Evolutionary conservation across 1,140 invertebrate species (phyloP), one percentile per base, ranked within the genome.

Genomic region (Augochlora pura): DNA sequence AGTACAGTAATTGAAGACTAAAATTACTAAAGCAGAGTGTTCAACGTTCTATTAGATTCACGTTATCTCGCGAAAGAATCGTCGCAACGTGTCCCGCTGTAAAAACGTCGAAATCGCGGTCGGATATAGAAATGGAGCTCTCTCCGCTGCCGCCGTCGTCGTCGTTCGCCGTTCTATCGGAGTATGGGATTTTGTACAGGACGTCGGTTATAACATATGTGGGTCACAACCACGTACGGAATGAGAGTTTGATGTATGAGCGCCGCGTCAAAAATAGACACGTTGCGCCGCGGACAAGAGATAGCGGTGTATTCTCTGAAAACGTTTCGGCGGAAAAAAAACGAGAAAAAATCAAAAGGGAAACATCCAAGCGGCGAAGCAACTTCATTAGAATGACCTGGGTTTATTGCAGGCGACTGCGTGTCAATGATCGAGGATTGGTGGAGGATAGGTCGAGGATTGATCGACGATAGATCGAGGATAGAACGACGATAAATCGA

Each of bases 121-220:
- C 39, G 23, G 39, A 64, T 54, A 52, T 54, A 52, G 42, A 62
- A 68, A 57, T 2, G 46, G 32, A 39, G 69, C 52, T 49, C n/a
- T n/a, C n/a, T n/a, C n/a, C n/a, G n/a, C n/a, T n/a, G n/a, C n/a
- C n/a, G n/a, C n/a, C n/a, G n/a, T n/a, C n/a, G n/a, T n/a, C 23
- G 39, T 65, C 21, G 21, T 73, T 83, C 81, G 82, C 80, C 81
- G 54, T 54, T 83, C 79, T 83, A 80, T 83, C 81, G 42, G 62
- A 49, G 52, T 83, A 84, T 62, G 62, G 71, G 70, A 80, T 83
- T 84, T 79, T 78, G 57, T 84, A 84, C 54, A 66, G 77, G 70
- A 84, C 70, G 57, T 27, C 70, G 71, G 64, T 65, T 25, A 59
- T 64, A 76, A 84, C 83, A 63, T 85, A 78, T 82, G 60, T 85